phyloP scores from a whole-genome alignment of 2,113 vertebrate genomes.

The Triplophysa siluroides region DNA sequence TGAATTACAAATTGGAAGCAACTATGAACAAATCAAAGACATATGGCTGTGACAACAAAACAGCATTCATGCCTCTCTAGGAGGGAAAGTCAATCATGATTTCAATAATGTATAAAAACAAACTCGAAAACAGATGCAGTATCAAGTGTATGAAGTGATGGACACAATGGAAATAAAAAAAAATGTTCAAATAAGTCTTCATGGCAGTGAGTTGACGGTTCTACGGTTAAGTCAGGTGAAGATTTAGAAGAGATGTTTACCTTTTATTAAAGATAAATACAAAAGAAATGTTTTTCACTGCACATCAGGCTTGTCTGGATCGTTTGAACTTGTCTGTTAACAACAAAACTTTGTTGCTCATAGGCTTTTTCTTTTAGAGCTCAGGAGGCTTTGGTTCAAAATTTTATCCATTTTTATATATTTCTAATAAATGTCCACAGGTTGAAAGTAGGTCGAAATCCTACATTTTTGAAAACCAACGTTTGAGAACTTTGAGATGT shows the following conservation, averaged over 20 bases:
- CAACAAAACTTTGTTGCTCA: neutral
- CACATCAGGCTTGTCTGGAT: neutral
- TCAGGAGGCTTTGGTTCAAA: too few species aligned
- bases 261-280: neutral
- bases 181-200: neutral
- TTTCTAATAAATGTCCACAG: too few species aligned
- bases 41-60: constrained; percentile 30
- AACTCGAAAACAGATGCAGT: constrained; percentile 33
- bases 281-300: neutral
- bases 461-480: too few species aligned
- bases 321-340: constrained; percentile 9
- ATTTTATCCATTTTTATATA: too few species aligned
- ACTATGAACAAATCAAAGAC: constrained; percentile 45
- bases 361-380: too few species aligned
- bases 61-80: constrained; percentile 13
- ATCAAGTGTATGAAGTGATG: neutral
- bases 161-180: neutral
- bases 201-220: neutral
- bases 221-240: too few species aligned
- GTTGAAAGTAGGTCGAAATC: too few species aligned
- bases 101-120: neutral
- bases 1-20: constrained; percentile 51
- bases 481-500: too few species aligned
- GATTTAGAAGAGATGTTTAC: neutral
- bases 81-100: constrained; percentile 27